Percentiles rank a stretch among this genome's conserved stretches.
Conservation (phyloP, 2,797 vertebrate genomes). For the Acridotheres tristis region DNA sequence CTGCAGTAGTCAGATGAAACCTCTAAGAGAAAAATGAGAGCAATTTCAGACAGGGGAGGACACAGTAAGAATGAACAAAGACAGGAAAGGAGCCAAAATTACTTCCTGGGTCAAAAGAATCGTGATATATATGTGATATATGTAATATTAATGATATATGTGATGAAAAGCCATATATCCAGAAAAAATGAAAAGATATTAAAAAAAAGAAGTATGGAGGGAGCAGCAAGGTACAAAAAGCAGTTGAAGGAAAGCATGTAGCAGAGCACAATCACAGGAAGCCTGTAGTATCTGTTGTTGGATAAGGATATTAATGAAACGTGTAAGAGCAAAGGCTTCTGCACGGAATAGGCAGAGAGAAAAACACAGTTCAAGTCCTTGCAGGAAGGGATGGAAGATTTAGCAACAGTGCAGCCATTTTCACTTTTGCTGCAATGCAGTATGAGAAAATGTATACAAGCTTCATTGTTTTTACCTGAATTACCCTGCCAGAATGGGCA, state of each 20-base stretch:
- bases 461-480: neutral
- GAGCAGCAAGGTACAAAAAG: neutral
- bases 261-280: neutral
- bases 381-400: neutral
- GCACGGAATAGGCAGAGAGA: neutral
- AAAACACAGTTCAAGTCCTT: neutral
- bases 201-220: neutral
- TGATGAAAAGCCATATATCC: neutral
- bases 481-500: neutral
- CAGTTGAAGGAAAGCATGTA: neutral
- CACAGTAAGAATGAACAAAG: neutral
- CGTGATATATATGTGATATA: neutral
- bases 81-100: neutral
- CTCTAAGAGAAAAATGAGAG: neutral
- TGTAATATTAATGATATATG: neutral
- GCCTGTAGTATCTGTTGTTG: neutral
- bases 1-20: neutral
- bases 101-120: neutral
- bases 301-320: neutral
- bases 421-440: neutral
- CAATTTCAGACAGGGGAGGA: neutral
- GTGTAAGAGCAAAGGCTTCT: neutral
- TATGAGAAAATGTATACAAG: neutral
- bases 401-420: neutral
- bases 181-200: neutral